Evolutionary conservation across 2,888 invertebrate genomes (phyloP).

Genomic region (Drosophila hamatofila): DNA sequence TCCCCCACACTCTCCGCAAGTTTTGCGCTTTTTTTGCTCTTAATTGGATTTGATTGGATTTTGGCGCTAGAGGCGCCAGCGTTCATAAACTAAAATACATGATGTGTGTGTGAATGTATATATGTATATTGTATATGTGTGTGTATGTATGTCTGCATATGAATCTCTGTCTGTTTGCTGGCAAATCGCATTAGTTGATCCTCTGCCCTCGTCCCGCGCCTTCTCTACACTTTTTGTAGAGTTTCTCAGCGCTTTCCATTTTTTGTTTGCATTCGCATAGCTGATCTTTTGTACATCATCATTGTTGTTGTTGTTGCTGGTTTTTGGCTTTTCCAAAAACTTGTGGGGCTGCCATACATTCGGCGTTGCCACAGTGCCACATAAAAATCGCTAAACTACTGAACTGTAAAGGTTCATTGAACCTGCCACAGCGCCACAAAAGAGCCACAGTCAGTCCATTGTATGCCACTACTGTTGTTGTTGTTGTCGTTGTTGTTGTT

Average conservation of each 20-base stretch:
- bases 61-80: slow-evolving; percentile 64
- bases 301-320: slow-evolving; percentile 46
- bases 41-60: slow-evolving; percentile 79
- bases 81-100: slow-evolving; percentile 54
- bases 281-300: slow-evolving; percentile 61
- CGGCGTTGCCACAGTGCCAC: slow-evolving; percentile 65
- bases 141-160: slow-evolving; percentile 14
- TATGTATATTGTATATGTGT: not conserved
- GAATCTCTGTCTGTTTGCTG: slow-evolving; percentile 41
- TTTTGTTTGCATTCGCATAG: slow-evolving; percentile 33
- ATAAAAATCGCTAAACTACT: slow-evolving; percentile 81
- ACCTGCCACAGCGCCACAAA: slow-evolving; percentile 69
- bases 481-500: slow-evolving; percentile 18
- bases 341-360: slow-evolving; percentile 25
- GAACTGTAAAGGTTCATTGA: slow-evolving; percentile 82
- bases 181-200: slow-evolving; percentile 67
- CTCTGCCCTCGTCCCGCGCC: not conserved
- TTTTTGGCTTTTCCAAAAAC: slow-evolving; percentile 46
- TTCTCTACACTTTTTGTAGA: slow-evolving; percentile 31
- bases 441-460: slow-evolving; percentile 59
- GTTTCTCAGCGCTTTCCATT: slow-evolving; percentile 71
- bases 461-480: slow-evolving; percentile 32
- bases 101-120: not conserved
- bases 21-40: slow-evolving; percentile 52
- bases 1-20: not conserved